Conservation (phyloP, 2,797 vertebrate genomes). For the Nyctibius grandis region DNA sequence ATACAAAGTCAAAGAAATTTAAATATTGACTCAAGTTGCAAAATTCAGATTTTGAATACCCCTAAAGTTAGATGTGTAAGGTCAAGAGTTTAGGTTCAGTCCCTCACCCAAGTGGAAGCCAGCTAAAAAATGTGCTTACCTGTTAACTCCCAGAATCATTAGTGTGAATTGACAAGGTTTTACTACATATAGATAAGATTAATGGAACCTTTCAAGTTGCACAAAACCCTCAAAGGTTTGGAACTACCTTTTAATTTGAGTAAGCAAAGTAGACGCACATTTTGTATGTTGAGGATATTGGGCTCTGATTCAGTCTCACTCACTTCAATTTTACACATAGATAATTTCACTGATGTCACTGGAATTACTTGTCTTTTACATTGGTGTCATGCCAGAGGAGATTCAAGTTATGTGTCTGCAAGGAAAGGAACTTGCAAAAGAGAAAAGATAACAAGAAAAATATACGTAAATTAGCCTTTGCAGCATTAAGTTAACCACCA, state of each 20-base stretch:
- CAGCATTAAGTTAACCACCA: background rate
- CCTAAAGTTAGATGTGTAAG: conserved; percentile 17
- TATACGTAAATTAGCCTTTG: background rate
- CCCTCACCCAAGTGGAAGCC: background rate
- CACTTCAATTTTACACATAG: background rate
- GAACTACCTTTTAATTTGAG: background rate
- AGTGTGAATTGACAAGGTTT: conserved; percentile 45
- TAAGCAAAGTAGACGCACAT: background rate
- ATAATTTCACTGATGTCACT: background rate
- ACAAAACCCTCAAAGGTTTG: conserved; percentile 1
- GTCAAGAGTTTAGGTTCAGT: conserved; percentile 54
- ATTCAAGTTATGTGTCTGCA: background rate
- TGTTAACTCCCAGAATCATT: conserved; percentile 28
- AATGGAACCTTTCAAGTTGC: conserved; percentile 19
- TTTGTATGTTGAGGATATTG: background rate
- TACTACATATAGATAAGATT: conserved; percentile 58
- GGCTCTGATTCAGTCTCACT: background rate
- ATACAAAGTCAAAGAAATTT: conserved; percentile 42
- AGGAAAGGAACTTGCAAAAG: background rate
- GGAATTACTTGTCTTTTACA: background rate
- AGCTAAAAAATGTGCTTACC: conserved; percentile 63
- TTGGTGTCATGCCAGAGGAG: background rate
- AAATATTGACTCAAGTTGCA: conserved; percentile 62
- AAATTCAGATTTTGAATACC: conserved; percentile 54
- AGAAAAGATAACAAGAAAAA: background rate